phyloP scores from a whole-genome alignment of 2,888 invertebrate species.

The Aleiodes alternator region DNA sequence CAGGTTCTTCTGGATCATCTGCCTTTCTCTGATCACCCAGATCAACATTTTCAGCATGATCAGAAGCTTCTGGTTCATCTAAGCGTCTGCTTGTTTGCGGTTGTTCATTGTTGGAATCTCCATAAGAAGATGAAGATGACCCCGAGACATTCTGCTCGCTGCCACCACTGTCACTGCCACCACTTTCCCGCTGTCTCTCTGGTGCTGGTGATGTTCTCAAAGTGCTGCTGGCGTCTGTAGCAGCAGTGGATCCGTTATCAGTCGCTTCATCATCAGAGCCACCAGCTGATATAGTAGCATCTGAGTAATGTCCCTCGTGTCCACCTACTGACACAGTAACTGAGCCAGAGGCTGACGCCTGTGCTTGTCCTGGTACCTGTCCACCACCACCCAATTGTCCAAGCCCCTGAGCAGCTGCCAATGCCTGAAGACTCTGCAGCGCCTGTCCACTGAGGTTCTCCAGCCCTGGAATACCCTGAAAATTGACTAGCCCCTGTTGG shows the following conservation, averaged over 20 bases:
- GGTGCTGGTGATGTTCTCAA: slow-evolving; percentile 90
- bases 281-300: slow-evolving; percentile 89
- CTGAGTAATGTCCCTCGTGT: slow-evolving; percentile 80
- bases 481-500: slow-evolving; percentile 72
- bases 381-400: slow-evolving; percentile 32
- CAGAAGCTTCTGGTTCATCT: slow-evolving; percentile 77
- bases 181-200: slow-evolving; percentile 74
- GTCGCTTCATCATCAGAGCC: slow-evolving; percentile 92
- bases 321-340: slow-evolving; percentile 75
- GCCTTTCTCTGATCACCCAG: slow-evolving; percentile 75
- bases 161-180: slow-evolving; percentile 92
- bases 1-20: slow-evolving; percentile 69
- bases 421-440: slow-evolving; percentile 77
- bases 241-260: slow-evolving; percentile 88
- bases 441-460: slow-evolving; percentile 73
- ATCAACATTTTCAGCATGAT: slow-evolving; percentile 67
- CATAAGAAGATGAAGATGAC: slow-evolving; percentile 90
- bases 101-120: slow-evolving; percentile 79
- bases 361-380: slow-evolving; percentile 68
- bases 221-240: slow-evolving; percentile 92
- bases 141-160: slow-evolving; percentile 91
- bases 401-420: slow-evolving; percentile 66
- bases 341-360: slow-evolving; percentile 62
- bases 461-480: slow-evolving; percentile 69
- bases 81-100: slow-evolving; percentile 65